Percentiles rank a stretch among this genome's conserved stretches.
These are phyloP conservation scores for Tethya wilhelma DNA, from an alignment of 37 sponge, comb jelly and placozoan genomes.

Conservation along the genomic window DNA sequence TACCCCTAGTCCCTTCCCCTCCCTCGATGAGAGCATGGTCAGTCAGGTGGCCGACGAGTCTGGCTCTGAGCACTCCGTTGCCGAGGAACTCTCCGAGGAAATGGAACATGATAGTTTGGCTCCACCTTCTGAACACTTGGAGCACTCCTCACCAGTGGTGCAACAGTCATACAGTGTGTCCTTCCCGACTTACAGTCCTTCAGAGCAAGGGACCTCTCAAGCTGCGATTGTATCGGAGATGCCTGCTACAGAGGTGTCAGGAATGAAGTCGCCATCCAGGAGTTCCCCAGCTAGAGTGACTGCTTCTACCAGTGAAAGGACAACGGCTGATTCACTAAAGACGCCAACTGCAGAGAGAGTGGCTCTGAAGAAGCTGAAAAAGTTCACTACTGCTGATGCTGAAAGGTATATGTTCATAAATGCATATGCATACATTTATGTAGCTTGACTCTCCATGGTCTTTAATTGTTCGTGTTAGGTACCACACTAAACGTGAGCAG, in stretches of 20 bases:
- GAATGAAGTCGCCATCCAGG: too few relatives aligned
- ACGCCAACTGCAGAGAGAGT: background rate
- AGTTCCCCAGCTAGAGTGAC: too few relatives aligned
- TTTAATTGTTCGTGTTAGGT: constrained; percentile 29
- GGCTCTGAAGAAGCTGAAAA: constrained; percentile 13
- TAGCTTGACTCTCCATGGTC: too few relatives aligned
- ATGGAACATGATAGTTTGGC: background rate
- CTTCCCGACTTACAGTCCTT: background rate
- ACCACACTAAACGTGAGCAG: constrained; percentile 53
- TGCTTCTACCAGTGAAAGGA: too few relatives aligned
- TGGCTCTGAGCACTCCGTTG: background rate
- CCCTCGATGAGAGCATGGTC: background rate
- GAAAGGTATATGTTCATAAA: constrained; percentile 6
- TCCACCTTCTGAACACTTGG: background rate
- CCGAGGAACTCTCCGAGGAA: background rate
- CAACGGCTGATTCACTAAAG: background rate
- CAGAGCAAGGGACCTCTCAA: background rate
- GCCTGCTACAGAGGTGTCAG: too few relatives aligned
- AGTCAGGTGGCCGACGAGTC: background rate
- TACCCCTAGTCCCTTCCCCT: background rate
- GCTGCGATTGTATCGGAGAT: too few relatives aligned
- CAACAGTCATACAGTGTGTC: background rate
- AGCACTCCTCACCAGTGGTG: background rate
- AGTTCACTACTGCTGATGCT: constrained; percentile 4
- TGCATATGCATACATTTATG: too few relatives aligned